Base-by-base conservation (phyloP, 2,888 invertebrate species). In the Eupithecia subfuscata region DNA sequence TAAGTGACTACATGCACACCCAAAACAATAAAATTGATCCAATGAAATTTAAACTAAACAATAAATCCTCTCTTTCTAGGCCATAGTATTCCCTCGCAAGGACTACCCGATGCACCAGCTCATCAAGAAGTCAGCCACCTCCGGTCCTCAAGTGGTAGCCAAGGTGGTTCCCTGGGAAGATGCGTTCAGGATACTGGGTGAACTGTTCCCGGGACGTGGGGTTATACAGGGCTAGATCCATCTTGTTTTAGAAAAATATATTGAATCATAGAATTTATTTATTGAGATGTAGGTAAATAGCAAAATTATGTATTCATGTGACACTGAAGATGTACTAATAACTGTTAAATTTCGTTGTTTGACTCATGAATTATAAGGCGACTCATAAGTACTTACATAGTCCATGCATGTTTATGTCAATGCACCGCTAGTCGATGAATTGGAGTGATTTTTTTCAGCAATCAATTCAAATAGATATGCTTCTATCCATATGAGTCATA, bases 111-210 rank as follows among this genome's bases (percentile, higher is more conserved):
- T 94, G 37, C 88, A 93, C 65, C 88, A 91, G 12, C 82, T 94
- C 1, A 86, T 92, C 37, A 88, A 88, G 84, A 89, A 91, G 83
- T 87, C 88, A 34, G 4, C 79, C 89, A 1, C 72, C 90, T 0
- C 79, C 87, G 0, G 73, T 78, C 0, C 90, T 92, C 0, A 87
- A 86, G 34, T 94, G 1, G 84, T 83, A 22, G 93, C 93, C 2
- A 85, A 84, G 34, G 92, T 93, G 4, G 89, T 92, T 0, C 91
- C 93, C 16, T 95, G 94, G 94, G 87, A 86, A 0, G 88, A 90
- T 78, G 88, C 87, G 68, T 87, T 86, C 73, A 80, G 83, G 14
- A 92, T 94, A 81, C 60, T 89, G 0, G 78, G 87, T 1, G 90
- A 90, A 34, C 52, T 94, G 2, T 91, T 91, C 80, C 93, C 92